Evolutionary conservation across 1,140 invertebrate species (phyloP).

Genomic region (Aradophagus sp.): DNA sequence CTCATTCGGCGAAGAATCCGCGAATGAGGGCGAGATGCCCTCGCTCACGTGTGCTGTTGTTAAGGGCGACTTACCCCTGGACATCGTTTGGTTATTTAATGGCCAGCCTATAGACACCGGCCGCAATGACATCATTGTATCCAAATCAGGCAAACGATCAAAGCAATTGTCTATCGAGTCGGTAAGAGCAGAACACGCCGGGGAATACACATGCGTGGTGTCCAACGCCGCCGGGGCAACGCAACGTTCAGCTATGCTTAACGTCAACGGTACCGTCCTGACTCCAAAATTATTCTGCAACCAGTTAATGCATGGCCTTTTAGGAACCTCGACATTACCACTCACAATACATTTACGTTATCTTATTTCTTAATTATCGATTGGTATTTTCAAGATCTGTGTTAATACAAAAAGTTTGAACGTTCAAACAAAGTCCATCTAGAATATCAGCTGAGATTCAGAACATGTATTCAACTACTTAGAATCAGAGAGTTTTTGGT

Average conservation of each 20-base stretch:
- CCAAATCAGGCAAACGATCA: constrained; percentile 80
- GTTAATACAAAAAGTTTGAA: no score
- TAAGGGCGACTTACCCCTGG: constrained; percentile 85
- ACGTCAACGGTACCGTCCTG: constrained; percentile 84
- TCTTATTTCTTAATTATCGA: no score
- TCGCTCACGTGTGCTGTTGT: constrained; percentile 78
- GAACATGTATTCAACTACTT: no score
- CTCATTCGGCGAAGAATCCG: constrained; percentile 80
- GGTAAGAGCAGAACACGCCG: constrained; percentile 77
- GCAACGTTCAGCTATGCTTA: constrained; percentile 80
- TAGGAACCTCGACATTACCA: no score
- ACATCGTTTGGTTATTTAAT: constrained; percentile 83
- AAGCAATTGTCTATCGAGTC: constrained; percentile 79
- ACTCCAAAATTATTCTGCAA: no score
- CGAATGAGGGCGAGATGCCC: constrained; percentile 82
- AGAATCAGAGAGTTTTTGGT: no score
- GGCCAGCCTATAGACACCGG: constrained; percentile 71
- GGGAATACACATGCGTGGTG: constrained; percentile 82
- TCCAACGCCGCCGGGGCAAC: constrained; percentile 82
- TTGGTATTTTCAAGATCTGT: no score
- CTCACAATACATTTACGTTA: no score
- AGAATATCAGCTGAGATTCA: no score
- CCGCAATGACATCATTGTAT: constrained; percentile 77
- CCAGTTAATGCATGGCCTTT: no score
- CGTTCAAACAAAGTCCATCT: no score